These are phyloP conservation scores for Macquaria ambigua DNA, from an alignment of 2,113 vertebrate species.

Conservation along the genomic window DNA sequence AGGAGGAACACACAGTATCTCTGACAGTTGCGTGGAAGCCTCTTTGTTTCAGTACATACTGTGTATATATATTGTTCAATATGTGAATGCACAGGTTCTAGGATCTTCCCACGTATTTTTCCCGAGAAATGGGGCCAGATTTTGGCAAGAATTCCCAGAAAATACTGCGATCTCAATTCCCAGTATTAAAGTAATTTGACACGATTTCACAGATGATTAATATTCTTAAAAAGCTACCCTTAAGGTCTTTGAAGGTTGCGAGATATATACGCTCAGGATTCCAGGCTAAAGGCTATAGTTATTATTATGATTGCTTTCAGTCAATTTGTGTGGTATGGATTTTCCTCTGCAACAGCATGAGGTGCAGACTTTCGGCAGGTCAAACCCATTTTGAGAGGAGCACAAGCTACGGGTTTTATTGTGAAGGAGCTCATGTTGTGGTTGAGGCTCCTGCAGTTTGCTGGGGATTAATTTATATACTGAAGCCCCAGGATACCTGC, in stretches of 20 bases:
- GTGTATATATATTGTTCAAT: background rate
- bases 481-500: background rate
- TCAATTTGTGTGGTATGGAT: conserved; percentile 1
- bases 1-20: background rate
- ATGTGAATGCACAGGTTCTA: background rate
- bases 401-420: background rate
- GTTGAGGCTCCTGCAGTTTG: background rate
- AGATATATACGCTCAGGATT: background rate
- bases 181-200: background rate
- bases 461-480: conserved; percentile 6
- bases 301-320: background rate
- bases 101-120: background rate
- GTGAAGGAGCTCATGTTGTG: background rate
- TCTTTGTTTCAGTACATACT: background rate
- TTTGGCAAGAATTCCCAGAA: background rate
- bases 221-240: background rate
- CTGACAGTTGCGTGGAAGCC: background rate
- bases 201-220: background rate
- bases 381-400: conserved; percentile 13
- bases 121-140: background rate
- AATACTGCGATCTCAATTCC: background rate
- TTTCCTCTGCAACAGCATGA: background rate
- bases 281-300: background rate
- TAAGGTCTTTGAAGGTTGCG: background rate
- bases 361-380: background rate